These are phyloP conservation scores for Ficedula albicollis DNA, from an alignment of 2,797 vertebrate genomes.

Conservation along the genomic window DNA sequence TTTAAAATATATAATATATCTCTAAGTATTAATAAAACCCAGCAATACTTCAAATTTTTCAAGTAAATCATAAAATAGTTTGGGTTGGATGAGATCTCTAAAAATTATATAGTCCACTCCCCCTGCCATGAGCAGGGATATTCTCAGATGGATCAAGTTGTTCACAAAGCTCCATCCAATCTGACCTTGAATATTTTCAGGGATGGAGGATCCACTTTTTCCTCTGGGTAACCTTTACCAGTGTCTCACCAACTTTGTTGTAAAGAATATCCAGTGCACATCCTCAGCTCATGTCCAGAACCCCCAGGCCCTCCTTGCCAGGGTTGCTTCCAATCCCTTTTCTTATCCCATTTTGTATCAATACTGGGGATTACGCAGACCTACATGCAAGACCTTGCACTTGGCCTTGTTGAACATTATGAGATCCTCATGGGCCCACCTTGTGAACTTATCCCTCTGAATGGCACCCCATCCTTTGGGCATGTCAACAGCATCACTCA, in stretches of 20 bases:
- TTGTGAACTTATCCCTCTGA: background rate
- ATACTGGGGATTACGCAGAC: accelerated
- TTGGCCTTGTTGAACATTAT: background rate
- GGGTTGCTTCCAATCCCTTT: background rate
- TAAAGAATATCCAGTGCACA: background rate
- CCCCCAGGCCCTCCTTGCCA: accelerated
- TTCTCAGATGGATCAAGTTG: background rate
- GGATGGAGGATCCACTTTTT: background rate
- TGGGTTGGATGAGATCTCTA: background rate
- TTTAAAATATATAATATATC: background rate
- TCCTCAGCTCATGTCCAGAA: background rate
- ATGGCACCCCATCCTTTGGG: accelerated
- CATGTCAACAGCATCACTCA: accelerated
- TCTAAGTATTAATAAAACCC: background rate
- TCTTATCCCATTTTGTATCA: too few relatives aligned
- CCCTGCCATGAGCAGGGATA: background rate
- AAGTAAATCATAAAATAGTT: background rate
- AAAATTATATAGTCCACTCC: accelerated
- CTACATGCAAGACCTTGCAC: background rate
- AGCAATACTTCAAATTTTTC: background rate
- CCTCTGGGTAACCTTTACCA: background rate
- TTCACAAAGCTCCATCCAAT: background rate
- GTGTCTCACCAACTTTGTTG: accelerated
- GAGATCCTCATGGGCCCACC: background rate
- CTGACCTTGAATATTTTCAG: background rate